A percentile compares a stretch with the other conserved stretches of the same genome.
Conservation (phyloP, 2,113 vertebrate species). For the Eptesicus fuscus region DNA sequence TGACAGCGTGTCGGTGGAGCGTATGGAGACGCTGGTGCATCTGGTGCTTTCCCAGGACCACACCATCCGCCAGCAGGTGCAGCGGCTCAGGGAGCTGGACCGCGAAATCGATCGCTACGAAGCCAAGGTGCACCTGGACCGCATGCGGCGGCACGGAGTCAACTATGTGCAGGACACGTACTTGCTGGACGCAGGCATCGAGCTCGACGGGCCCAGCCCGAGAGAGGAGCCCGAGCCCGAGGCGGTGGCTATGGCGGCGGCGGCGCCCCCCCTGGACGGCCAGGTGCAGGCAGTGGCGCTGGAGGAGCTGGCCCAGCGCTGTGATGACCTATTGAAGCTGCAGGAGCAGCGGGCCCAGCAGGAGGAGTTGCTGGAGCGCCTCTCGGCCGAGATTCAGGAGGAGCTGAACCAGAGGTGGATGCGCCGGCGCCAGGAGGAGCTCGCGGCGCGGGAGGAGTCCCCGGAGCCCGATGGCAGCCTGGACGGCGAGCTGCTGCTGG, state of each 20-base stretch:
- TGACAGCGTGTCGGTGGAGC: slow-evolving; percentile 84
- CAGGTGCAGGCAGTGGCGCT: slow-evolving; percentile 76
- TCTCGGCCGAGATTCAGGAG: slow-evolving; percentile 89
- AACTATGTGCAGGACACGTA: slow-evolving; percentile 98
- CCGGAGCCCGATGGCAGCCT: slow-evolving; percentile 59
- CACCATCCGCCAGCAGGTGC: slow-evolving; percentile 93
- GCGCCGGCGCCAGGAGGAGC: slow-evolving; percentile 87
- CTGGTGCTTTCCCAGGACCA: slow-evolving; percentile 96
- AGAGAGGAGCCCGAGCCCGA: background rate
- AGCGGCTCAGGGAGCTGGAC: slow-evolving; percentile 92
- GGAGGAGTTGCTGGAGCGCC: slow-evolving; percentile 86
- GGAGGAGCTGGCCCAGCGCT: slow-evolving; percentile 81
- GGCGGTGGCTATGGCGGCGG: slow-evolving; percentile 45
- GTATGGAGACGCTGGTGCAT: slow-evolving; percentile 94
- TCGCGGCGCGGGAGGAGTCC: slow-evolving; percentile 76
- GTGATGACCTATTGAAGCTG: slow-evolving; percentile 85
- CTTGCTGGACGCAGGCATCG: slow-evolving; percentile 80
- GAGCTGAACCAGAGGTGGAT: slow-evolving; percentile 95
- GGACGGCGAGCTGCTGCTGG: slow-evolving; percentile 82
- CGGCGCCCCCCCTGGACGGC: slow-evolving; percentile 74
- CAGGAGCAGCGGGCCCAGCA: slow-evolving; percentile 89
- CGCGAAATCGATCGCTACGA: slow-evolving; percentile 91
- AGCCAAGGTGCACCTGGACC: slow-evolving; percentile 89
- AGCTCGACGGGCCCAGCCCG: slow-evolving; percentile 39
- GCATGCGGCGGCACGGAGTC: slow-evolving; percentile 89